A percentile compares a stretch with the other conserved stretches of the same genome.
Evolutionary conservation across 1,140 invertebrate genomes (phyloP).

Genomic region (Zaprionus gabonicus): DNA sequence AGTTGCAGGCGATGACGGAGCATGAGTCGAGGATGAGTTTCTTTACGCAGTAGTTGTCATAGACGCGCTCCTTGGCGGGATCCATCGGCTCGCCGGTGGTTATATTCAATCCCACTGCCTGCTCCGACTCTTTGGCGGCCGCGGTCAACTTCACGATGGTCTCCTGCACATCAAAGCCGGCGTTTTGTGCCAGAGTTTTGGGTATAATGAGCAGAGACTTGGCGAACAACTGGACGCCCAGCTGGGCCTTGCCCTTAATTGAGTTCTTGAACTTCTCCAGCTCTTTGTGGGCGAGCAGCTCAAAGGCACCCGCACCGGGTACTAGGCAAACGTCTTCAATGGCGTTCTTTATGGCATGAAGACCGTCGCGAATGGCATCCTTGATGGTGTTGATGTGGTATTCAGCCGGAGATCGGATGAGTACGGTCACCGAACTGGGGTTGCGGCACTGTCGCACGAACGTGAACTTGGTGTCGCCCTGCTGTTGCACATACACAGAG

Average conservation of each 20-base stretch:
- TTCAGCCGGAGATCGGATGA: constrained; percentile 97
- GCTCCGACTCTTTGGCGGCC: constrained; percentile 85
- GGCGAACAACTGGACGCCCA: constrained; percentile 97
- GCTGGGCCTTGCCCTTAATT: constrained; percentile 94
- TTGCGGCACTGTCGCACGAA: constrained; percentile 98
- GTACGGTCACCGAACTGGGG: constrained; percentile 97
- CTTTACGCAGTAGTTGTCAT: constrained; percentile 98
- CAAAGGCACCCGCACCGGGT: constrained; percentile 98
- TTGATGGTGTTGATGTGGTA: constrained; percentile 97
- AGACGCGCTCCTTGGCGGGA: constrained; percentile 93
- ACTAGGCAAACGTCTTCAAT: constrained; percentile 95
- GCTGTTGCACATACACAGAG: constrained; percentile 96
- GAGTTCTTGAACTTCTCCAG: constrained; percentile 93
- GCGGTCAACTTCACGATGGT: constrained; percentile 97
- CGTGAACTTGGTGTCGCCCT: constrained; percentile 98
- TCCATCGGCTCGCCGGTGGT: constrained; percentile 93
- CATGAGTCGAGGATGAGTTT: constrained; percentile 98
- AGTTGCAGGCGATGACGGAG: constrained; percentile 97
- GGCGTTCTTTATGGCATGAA: constrained; percentile 97
- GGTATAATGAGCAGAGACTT: constrained; percentile 98
- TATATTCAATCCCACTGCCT: constrained; percentile 93
- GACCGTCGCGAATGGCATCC: constrained; percentile 98
- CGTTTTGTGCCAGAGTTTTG: constrained; percentile 96
- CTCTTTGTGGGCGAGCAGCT: constrained; percentile 93
- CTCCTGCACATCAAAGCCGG: constrained; percentile 96